These are phyloP conservation scores for Homalodisca vitripennis DNA, from an alignment of 1,140 invertebrate genomes.

Conservation along the genomic window DNA sequence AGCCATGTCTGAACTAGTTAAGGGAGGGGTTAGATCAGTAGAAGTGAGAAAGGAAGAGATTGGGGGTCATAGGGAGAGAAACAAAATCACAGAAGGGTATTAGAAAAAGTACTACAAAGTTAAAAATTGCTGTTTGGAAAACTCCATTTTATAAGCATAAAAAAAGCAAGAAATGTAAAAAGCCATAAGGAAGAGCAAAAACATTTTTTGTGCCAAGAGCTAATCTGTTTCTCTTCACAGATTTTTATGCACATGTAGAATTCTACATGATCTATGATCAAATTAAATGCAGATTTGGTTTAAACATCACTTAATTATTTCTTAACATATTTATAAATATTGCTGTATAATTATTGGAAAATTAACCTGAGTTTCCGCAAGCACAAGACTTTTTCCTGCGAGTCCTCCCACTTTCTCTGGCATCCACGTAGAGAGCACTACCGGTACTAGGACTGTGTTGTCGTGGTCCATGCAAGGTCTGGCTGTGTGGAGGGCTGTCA, in stretches of 20 bases:
- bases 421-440: conserved; percentile 83
- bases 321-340: conserved; percentile 16
- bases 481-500: conserved; percentile 38
- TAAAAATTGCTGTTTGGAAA: no score
- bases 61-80: no score
- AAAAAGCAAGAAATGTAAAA: no score
- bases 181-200: no score
- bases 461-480: conserved; percentile 81
- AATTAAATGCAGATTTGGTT: conserved; percentile 14
- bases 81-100: no score
- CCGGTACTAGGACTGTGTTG: conserved; percentile 74
- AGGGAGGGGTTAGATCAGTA: no score
- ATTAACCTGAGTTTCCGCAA: conserved; percentile 82
- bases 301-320: conserved; percentile 25
- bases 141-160: no score
- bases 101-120: no score
- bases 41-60: no score
- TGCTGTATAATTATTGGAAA: no score
- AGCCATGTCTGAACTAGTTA: no score
- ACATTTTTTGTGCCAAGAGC: neutral
- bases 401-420: conserved; percentile 80
- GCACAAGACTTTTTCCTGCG: conserved; percentile 76
- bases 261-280: neutral
- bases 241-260: conserved; percentile 13
- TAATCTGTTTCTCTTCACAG: conserved; percentile 21